These are phyloP conservation scores for Lepas anatifera DNA, from an alignment of 2,888 invertebrate genomes.

Conservation along the genomic window DNA sequence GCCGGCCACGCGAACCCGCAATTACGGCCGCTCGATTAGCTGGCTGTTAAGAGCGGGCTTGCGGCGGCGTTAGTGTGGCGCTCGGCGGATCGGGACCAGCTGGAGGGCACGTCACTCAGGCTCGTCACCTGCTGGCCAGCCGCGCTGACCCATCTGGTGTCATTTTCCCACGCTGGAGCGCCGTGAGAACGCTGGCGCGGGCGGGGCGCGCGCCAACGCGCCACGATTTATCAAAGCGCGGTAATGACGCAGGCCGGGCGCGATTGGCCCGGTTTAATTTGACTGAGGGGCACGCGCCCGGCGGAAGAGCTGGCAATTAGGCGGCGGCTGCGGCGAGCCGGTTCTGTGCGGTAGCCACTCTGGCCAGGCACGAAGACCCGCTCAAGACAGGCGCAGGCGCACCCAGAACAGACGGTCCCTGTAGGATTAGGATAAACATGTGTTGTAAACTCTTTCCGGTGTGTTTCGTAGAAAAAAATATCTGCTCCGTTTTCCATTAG, in stretches of 20 bases:
- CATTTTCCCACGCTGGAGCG: neutral
- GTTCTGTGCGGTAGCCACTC: too few species aligned
- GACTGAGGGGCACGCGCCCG: conserved; percentile 1
- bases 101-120: neutral
- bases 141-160: neutral
- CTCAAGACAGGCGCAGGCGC: too few species aligned
- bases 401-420: too few species aligned
- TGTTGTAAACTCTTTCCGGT: too few species aligned
- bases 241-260: neutral
- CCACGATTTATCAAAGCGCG: neutral
- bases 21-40: neutral
- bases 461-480: too few species aligned
- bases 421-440: too few species aligned
- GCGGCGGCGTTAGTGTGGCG: too few species aligned
- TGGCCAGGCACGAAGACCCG: too few species aligned
- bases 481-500: too few species aligned
- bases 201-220: neutral
- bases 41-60: neutral
- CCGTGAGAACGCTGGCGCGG: neutral
- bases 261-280: neutral
- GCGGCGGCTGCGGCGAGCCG: neutral
- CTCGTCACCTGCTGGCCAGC: neutral
- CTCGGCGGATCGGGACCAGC: neutral
- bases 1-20: neutral
- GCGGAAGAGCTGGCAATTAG: neutral